Evolutionary conservation across 2,113 vertebrate species (phyloP).

Genomic region (Poecilia latipinna): DNA sequence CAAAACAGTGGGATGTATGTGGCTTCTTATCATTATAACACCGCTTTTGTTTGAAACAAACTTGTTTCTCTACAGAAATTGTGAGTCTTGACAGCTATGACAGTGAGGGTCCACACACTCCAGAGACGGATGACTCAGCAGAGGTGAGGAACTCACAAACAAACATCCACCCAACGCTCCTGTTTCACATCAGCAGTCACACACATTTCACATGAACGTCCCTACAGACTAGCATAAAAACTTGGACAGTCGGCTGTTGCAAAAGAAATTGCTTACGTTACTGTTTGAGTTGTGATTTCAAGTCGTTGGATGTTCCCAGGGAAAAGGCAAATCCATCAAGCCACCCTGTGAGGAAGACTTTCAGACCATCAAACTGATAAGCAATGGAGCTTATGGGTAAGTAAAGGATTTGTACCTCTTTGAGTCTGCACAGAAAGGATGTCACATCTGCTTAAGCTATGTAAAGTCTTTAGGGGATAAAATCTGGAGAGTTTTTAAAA

Average conservation of each 20-base stretch:
- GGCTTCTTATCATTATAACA: constrained; percentile 10
- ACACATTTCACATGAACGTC: background rate
- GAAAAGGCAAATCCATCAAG: constrained; percentile 84
- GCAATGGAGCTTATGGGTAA: constrained; percentile 95
- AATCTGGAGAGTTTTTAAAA: background rate
- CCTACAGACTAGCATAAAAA: background rate
- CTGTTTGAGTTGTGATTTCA: constrained; percentile 13
- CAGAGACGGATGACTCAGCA: constrained; percentile 87
- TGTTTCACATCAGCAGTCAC: background rate
- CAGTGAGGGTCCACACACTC: constrained; percentile 88
- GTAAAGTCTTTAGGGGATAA: too few species aligned
- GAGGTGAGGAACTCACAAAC: constrained; percentile 78
- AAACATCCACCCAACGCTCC: background rate
- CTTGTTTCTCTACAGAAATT: constrained; percentile 80
- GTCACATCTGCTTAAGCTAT: background rate
- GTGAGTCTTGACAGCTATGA: constrained; percentile 88
- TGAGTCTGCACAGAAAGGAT: background rate
- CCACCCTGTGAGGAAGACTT: constrained; percentile 92
- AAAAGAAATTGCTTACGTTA: background rate
- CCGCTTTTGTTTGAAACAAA: constrained; percentile 19
- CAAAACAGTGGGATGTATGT: constrained; percentile 16
- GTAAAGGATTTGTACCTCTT: constrained; percentile 22
- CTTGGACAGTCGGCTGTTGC: background rate
- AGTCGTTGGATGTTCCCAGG: constrained; percentile 56
- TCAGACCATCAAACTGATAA: constrained; percentile 94